Conservation (phyloP, 2,888 invertebrate genomes). For the Branchinecta sandiegonensis region DNA sequence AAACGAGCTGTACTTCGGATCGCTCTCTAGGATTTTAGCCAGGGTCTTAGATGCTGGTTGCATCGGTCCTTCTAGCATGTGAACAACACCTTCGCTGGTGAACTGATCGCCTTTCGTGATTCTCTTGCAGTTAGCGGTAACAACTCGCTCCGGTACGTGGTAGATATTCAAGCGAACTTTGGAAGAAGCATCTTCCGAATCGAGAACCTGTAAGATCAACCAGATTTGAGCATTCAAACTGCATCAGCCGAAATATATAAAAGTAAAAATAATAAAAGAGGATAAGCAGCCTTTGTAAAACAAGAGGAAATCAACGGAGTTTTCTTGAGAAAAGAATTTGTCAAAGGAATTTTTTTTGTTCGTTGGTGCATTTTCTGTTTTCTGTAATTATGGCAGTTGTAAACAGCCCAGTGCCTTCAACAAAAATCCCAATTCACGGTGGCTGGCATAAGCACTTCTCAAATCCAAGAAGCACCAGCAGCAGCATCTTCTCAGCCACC, state of each 20-base stretch:
- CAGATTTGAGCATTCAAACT: not conserved
- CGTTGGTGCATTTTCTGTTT: no score
- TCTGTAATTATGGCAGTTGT: no score
- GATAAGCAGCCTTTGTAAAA: not conserved
- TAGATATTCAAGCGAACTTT: constrained; percentile 45
- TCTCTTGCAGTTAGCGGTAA: constrained; percentile 53
- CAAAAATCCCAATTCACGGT: no score
- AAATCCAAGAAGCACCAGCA: no score
- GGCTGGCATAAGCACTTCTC: no score
- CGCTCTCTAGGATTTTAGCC: constrained; percentile 43
- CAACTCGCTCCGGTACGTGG: constrained; percentile 39
- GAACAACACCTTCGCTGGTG: constrained; percentile 50
- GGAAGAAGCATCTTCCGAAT: constrained; percentile 37
- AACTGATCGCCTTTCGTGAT: constrained; percentile 46
- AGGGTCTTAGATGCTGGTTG: constrained; percentile 42
- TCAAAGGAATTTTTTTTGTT: no score
- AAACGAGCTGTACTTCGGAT: constrained; percentile 45
- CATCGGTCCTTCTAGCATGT: constrained; percentile 47
- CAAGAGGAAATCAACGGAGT: no score
- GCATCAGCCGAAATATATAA: not conserved
- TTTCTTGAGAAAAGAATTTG: no score
- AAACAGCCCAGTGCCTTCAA: no score
- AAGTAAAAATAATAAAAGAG: not conserved
- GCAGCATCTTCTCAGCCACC: no score
- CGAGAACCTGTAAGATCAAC: constrained; percentile 28